These are phyloP conservation scores for Lepidochitona cinerea DNA, from an alignment of 2,888 invertebrate species.

Conservation along the genomic window DNA sequence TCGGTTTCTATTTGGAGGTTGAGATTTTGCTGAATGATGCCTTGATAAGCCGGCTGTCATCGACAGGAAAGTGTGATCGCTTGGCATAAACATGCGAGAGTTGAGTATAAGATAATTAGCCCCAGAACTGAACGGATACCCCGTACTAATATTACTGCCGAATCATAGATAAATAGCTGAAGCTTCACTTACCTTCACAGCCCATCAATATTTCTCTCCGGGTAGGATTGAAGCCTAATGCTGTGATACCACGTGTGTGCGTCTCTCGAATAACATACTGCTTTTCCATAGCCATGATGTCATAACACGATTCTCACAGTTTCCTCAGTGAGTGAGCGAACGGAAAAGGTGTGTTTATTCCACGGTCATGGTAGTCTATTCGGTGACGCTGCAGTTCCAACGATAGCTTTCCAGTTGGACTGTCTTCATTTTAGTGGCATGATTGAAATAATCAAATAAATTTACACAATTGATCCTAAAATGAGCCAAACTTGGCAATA, in stretches of 20 bases:
- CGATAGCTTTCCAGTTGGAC: too few species aligned
- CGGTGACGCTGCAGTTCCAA: neutral
- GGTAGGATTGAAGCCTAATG: slow-evolving; percentile 65
- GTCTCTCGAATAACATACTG: slow-evolving; percentile 61
- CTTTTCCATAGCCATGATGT: slow-evolving; percentile 68
- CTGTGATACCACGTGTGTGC: slow-evolving; percentile 65
- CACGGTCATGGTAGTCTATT: neutral
- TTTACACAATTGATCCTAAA: neutral
- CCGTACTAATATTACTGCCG: too few species aligned
- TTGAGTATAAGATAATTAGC: too few species aligned
- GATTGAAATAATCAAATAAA: too few species aligned
- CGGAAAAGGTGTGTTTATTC: neutral
- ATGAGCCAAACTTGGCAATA: neutral
- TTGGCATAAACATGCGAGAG: too few species aligned
- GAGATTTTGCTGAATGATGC: too few species aligned
- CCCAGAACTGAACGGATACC: too few species aligned
- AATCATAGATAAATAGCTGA: too few species aligned
- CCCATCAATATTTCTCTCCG: slow-evolving; percentile 67
- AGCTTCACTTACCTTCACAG: slow-evolving; percentile 70
- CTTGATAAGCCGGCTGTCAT: too few species aligned
- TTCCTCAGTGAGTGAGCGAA: neutral
- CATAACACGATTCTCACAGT: neutral
- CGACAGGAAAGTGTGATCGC: too few species aligned
- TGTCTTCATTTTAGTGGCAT: too few species aligned
- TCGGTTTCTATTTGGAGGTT: too few species aligned